Base-by-base conservation (phyloP, 2,797 vertebrate genomes). In the Helarctos malayanus region DNA sequence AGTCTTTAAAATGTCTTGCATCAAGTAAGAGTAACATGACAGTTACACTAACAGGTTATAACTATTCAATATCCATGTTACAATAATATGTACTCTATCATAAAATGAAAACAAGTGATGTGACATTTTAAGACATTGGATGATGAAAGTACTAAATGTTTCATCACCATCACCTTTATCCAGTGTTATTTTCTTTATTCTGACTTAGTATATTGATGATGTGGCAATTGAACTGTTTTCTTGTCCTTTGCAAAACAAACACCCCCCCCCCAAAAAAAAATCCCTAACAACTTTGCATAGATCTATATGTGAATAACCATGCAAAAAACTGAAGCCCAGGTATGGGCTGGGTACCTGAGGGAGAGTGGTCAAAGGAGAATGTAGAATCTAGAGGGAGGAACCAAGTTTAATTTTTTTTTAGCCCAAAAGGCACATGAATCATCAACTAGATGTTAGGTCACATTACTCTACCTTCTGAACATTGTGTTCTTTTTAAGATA, bases 1-100 rank as follows among this genome's bases (percentile, higher is more conserved):
- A 88, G 5, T 84, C 54, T 84, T 61, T 38, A 88, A 96, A 92
- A 73, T 61, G 25, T 13, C 54, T 45, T 18, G 12, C 32, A 32
- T 47, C 6, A 93, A 23, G 41, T 81, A 57, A 94, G 1, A 71
- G 19, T 76, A 13, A 82, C 3, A 3, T 2, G 27, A 49, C 19
- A 88, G 29, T 49, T 94, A 95, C 9, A 92, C 0, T 47, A 93
- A 29, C 27, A 71, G 0, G 0, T 75, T 94, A 2, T 29, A 57
- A 23, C 27, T 5, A 83, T 76, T 7, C 59, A 73, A 32, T 57
- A 76, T 59, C 23, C 73, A 56, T 47, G 3, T 32, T 75, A 63
- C 2, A 59, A 54, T 73, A 81, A 59, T 21, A 38, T 59, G 52
- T 49, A 85, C 2, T 65, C 41, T 47, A 19, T 32, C 1, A 32